Evolutionary conservation across 2,888 invertebrate genomes (phyloP), one percentile per base, ranked within the genome.

Genomic region (Limulus polyphemus): DNA sequence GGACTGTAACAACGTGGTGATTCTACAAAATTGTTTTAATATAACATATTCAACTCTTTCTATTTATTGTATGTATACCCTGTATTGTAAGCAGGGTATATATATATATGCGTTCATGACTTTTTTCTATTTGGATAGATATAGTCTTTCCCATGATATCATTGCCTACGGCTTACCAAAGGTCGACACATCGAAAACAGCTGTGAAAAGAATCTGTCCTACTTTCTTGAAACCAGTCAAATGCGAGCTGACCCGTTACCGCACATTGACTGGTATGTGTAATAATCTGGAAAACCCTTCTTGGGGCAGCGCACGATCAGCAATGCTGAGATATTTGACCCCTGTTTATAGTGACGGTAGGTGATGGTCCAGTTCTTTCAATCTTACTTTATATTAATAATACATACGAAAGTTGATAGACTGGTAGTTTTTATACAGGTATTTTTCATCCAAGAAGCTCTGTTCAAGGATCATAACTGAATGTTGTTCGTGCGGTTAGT

Each of bases 251-350:
- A 90, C 91, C 58, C 90, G 91, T 75, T 92, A 91, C 77, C 81
- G 92, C 14, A 81, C 91, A 46, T 83, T 84, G 70, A 91, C 92
- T 74, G 92, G 91, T 0, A 83, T 92, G 10, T 92, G 92, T 78
- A 92, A 90, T 70, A 92, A 92, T 75, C 78, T 91, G 71, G 83
- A 87, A 65, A 86, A 91, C 76, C 92, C 92, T 0, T 88, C 89
- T 0, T 92, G 91, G 91, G 92, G 91, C 1, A 85, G 91, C 12
- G 83, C 85, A 4, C 85, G 87, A 75, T 83, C 90, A 12, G 89
- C 90, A 1, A 91, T 91, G 79, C 86, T 88, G 70, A 86, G 91
- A 83, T 83, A 79, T 72, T 74, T 88, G 71, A 86, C 87, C 1
- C 91, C 91, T 0, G 82, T 88, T 1, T 92, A 86, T 75, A 80